Base-by-base conservation (phyloP, 1,140 invertebrate genomes). In the Harlomillsia oculata region DNA sequence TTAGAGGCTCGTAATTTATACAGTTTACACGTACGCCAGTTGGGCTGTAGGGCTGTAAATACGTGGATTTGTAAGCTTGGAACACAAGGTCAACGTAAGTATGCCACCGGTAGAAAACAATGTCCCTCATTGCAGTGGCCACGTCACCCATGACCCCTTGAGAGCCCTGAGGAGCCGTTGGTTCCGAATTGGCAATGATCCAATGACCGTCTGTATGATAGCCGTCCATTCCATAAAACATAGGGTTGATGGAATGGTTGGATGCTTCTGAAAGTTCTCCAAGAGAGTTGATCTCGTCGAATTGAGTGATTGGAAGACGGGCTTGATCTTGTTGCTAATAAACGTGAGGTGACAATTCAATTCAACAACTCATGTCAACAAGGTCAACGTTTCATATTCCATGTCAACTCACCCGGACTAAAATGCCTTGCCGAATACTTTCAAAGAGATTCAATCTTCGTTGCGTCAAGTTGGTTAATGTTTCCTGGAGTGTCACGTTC, bases 111-210 rank as follows among this genome's bases (percentile, higher is more conserved):
- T 72, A 75, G 57, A 75, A 75, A 6, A 72, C 62, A 9, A 72
- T 72, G 57, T 75, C 74, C 21, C 73, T 76, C 84, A 86, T 83
- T 6, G 82, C 80, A 9, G 82, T 85, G 0, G 81, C 77, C 0
- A 79, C 72, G 65, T 84, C 82, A 20, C 79, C 82, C 76, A 84
- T 84, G 0, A 83, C 75, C 16, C 78, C 68, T 32, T 34, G 66
- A 60, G 52, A 63, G 60, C 61, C 66, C 37, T 32, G 6, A 23
- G 20, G 11, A 14, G n/a, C 1, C 11, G 11, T 28, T 32, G n/a
- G 23, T 43, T 23, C 5, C 41, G 26, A 13, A 43, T 34, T 41
- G 6, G 51, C 18, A 18, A 53, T 1, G 25, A 53, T n/a, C 5
- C 11, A 26, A 23, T 53, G 51, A n/a, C 51, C 51, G 2, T 44